Percentiles rank a stretch among this genome's conserved stretches.
phyloP scores from a whole-genome alignment of 2,888 invertebrate genomes.

The Cylindroiulus punctatus region DNA sequence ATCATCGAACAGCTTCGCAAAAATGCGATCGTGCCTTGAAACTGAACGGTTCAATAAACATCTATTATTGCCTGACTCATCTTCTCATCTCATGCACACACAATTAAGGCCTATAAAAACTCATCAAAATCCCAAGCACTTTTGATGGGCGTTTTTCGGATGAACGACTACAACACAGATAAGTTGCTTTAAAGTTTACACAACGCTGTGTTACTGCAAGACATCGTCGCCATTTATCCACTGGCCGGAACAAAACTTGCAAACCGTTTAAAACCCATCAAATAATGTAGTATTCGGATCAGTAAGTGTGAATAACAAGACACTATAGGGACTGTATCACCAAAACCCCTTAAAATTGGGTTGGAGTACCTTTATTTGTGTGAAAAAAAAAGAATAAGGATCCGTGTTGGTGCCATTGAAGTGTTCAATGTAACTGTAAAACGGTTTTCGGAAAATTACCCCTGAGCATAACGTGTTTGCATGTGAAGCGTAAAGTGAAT shows the following conservation, averaged over 20 bases:
- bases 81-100: slow-evolving; percentile 8
- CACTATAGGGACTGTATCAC: neutral
- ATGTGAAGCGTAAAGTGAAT: no score
- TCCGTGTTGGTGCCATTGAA: neutral
- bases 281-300: slow-evolving; percentile 14
- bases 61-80: slow-evolving; percentile 9
- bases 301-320: slow-evolving; percentile 29
- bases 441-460: no score
- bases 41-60: neutral
- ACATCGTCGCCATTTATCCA: neutral
- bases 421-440: no score
- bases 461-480: no score
- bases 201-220: slow-evolving; percentile 8
- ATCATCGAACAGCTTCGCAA: neutral
- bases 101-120: neutral
- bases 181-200: neutral
- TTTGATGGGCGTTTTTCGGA: neutral
- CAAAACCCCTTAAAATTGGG: neutral
- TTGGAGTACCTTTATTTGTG: neutral
- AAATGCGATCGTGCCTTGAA: neutral
- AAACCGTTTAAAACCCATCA: neutral
- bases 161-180: neutral
- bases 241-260: slow-evolving; percentile 1
- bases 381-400: slow-evolving; percentile 12
- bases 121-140: neutral